phyloP scores from a whole-genome alignment of 2,888 invertebrate genomes.

The Rhamnusium bicolor region DNA sequence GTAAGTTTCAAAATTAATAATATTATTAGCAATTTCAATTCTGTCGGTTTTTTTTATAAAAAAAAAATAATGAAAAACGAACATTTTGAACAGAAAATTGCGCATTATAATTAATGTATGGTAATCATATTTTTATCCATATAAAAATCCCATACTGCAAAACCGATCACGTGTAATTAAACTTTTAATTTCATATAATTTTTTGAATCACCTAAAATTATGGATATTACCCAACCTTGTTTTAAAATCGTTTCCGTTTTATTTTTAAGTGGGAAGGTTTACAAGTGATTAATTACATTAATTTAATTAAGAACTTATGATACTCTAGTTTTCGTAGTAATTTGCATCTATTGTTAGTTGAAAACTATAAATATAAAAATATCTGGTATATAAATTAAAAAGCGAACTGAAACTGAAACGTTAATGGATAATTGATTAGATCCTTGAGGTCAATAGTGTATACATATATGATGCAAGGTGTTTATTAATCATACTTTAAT shows the following conservation, averaged over 20 bases:
- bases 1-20: too few relatives aligned
- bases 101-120: too few relatives aligned
- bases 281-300: background rate
- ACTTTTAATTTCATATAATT: too few relatives aligned
- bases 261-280: background rate
- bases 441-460: background rate
- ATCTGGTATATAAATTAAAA: background rate
- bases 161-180: too few relatives aligned
- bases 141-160: too few relatives aligned
- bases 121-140: too few relatives aligned
- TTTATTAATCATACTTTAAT: background rate
- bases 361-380: background rate
- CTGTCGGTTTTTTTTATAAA: too few relatives aligned
- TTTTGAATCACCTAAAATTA: background rate
- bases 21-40: too few relatives aligned
- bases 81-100: too few relatives aligned
- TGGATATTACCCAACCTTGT: background rate
- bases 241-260: background rate
- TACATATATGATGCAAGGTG: constrained; percentile 1
- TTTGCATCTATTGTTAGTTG: background rate
- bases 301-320: background rate
- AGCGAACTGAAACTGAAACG: background rate
- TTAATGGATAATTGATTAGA: constrained; percentile 3
- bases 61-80: too few relatives aligned
- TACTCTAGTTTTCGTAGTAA: background rate